These are phyloP conservation scores for Drosophila dives DNA, from an alignment of 2,888 invertebrate genomes.

Conservation along the genomic window DNA sequence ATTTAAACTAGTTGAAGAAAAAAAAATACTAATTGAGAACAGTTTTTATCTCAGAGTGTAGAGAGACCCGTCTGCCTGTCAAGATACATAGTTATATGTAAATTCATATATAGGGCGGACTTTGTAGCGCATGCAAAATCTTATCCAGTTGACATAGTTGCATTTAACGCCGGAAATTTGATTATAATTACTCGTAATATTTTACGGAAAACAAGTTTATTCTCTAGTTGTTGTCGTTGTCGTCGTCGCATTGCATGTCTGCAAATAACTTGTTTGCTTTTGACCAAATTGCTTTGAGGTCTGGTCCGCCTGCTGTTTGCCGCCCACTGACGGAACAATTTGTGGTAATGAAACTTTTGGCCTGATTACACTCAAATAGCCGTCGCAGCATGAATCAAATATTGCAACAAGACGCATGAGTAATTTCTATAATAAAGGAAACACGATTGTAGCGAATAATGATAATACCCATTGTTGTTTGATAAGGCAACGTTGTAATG, in stretches of 20 bases:
- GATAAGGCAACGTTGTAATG: slow-evolving; percentile 49
- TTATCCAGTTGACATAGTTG: slow-evolving; percentile 77
- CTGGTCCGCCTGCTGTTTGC: slow-evolving; percentile 30
- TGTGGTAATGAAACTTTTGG: slow-evolving; percentile 33
- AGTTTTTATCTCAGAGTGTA: background rate
- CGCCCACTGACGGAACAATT: slow-evolving; percentile 51
- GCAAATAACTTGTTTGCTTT: slow-evolving; percentile 59
- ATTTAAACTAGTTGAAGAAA: background rate
- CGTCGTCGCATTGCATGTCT: slow-evolving; percentile 18
- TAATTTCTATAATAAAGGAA: slow-evolving; percentile 35
- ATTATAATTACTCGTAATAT: slow-evolving; percentile 63
- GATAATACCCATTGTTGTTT: slow-evolving; percentile 33
- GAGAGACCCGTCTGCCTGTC: background rate
- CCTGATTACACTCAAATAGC: slow-evolving; percentile 23
- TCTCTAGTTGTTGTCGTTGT: background rate
- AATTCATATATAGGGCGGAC: slow-evolving; percentile 11
- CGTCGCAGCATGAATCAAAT: slow-evolving; percentile 15
- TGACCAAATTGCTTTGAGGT: slow-evolving; percentile 40
- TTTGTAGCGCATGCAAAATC: slow-evolving; percentile 55
- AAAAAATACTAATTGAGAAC: background rate
- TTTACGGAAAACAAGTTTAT: slow-evolving; percentile 66
- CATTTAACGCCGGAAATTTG: slow-evolving; percentile 69
- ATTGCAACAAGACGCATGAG: slow-evolving; percentile 44
- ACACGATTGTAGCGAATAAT: background rate
- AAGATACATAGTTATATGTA: slow-evolving; percentile 8